Evolutionary conservation across 2,113 vertebrate species (phyloP).

Genomic region (Spilogale gracilis): DNA sequence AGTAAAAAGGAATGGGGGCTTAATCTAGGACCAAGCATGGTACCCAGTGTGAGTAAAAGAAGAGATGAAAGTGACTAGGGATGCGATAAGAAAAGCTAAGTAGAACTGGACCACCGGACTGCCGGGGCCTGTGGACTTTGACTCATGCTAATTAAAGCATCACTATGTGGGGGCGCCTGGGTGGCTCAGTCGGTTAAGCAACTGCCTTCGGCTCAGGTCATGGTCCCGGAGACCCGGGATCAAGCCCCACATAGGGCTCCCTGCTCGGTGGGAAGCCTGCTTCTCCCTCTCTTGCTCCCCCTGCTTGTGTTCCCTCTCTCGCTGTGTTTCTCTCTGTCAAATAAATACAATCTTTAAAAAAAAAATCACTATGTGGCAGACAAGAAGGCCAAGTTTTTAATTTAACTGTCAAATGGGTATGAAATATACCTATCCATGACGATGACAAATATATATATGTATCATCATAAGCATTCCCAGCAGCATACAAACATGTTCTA

Average conservation of each 20-base stretch:
- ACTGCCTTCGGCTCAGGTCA: too few species aligned
- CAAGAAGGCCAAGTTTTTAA: slow-evolving; percentile 1
- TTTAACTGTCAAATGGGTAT: not conserved
- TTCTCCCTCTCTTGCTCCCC: too few species aligned
- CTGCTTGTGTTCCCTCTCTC: too few species aligned
- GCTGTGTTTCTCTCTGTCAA: too few species aligned
- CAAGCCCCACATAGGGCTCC: too few species aligned
- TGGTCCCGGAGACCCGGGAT: too few species aligned
- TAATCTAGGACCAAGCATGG: not conserved
- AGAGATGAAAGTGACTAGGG: not conserved
- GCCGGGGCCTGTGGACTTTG: not conserved
- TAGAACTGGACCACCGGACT: not conserved
- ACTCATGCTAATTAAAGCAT: not conserved
- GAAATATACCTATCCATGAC: not conserved
- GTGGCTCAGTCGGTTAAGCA: too few species aligned
- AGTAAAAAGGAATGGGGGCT: not conserved
- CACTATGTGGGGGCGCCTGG: not conserved
- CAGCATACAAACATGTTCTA: not conserved
- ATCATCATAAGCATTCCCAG: not conserved
- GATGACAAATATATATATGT: not conserved
- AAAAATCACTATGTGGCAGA: not conserved
- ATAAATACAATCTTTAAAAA: too few species aligned
- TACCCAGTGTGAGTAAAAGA: not conserved
- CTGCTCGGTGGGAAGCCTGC: too few species aligned
- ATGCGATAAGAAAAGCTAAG: slow-evolving; percentile 6